phyloP scores from a whole-genome alignment of 2,797 vertebrate species.

The Luscinia megarhynchos region DNA sequence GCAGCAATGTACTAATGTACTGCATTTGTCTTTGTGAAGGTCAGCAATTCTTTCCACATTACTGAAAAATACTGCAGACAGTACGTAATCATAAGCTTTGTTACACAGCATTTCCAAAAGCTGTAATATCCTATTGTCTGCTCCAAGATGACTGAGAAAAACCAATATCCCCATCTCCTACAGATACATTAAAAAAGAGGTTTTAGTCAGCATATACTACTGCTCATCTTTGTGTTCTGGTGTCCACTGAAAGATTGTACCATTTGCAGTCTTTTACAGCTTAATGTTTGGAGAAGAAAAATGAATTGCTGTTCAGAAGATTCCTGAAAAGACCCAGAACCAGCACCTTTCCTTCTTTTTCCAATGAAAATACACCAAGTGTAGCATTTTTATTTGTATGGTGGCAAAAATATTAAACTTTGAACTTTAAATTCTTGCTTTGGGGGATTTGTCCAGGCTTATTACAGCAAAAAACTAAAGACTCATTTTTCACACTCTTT shows the following conservation, averaged over 20 bases:
- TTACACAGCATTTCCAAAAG: conserved; percentile 5
- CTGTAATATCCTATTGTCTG: neutral
- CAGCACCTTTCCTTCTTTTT: neutral
- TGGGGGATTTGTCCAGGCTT: neutral
- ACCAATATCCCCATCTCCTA: neutral
- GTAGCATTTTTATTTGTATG: neutral
- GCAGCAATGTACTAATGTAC: neutral
- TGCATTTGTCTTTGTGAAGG: conserved; percentile 24
- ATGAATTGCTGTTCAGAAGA: neutral
- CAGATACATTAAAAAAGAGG: neutral
- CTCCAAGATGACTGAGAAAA: neutral
- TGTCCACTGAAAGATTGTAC: neutral
- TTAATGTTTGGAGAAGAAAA: neutral
- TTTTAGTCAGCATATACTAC: neutral
- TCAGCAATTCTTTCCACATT: neutral
- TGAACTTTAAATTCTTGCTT: conserved; percentile 12
- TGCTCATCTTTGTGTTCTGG: neutral
- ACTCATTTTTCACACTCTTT: neutral
- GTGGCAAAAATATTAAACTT: neutral
- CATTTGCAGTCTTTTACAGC: neutral
- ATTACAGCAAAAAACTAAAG: neutral
- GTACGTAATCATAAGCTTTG: neutral
- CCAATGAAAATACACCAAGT: neutral
- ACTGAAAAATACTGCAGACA: neutral
- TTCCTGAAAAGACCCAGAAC: neutral